phyloP scores from a whole-genome alignment of 2,888 invertebrate species.

The Diabrotica balteata region DNA sequence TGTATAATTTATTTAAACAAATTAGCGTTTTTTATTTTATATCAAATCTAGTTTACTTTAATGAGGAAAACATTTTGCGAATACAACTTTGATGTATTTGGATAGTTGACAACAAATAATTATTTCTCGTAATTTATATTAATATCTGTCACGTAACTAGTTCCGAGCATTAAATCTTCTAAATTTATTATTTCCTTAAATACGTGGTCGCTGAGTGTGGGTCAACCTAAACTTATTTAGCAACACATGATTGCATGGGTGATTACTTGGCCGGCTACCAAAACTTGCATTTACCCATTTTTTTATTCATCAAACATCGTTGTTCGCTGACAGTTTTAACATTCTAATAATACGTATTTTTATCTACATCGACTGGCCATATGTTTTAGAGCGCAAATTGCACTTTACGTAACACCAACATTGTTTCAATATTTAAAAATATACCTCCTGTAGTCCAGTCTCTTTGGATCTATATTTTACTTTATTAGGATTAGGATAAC shows the following conservation, averaged over 20 bases:
- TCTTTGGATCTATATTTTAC: too few relatives aligned
- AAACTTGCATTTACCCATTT: slow-evolving; percentile 26
- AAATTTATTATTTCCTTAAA: slow-evolving; percentile 20
- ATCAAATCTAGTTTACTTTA: too few relatives aligned
- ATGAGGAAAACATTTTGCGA: too few relatives aligned
- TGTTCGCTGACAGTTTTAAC: slow-evolving; percentile 16
- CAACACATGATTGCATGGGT: slow-evolving; percentile 22
- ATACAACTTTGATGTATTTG: too few relatives aligned
- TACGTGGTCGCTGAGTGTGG: slow-evolving; percentile 7
- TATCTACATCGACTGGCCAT: slow-evolving; percentile 11
- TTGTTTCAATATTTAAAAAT: too few relatives aligned
- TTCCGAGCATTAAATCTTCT: background rate
- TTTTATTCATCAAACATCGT: slow-evolving; percentile 21
- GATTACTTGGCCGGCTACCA: slow-evolving; percentile 23
- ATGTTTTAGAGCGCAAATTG: background rate
- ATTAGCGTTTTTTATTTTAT: too few relatives aligned
- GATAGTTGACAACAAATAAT: too few relatives aligned
- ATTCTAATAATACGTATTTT: slow-evolving; percentile 20
- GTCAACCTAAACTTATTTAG: slow-evolving; percentile 20
- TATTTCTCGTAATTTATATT: slow-evolving; percentile 2
- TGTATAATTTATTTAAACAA: too few relatives aligned
- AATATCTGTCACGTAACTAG: background rate
- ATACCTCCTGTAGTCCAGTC: too few relatives aligned
- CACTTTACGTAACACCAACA: too few relatives aligned
- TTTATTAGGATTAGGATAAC: too few relatives aligned